phyloP scores from a whole-genome alignment of 2,113 vertebrate species.

The Chelonoidis abingdonii region DNA sequence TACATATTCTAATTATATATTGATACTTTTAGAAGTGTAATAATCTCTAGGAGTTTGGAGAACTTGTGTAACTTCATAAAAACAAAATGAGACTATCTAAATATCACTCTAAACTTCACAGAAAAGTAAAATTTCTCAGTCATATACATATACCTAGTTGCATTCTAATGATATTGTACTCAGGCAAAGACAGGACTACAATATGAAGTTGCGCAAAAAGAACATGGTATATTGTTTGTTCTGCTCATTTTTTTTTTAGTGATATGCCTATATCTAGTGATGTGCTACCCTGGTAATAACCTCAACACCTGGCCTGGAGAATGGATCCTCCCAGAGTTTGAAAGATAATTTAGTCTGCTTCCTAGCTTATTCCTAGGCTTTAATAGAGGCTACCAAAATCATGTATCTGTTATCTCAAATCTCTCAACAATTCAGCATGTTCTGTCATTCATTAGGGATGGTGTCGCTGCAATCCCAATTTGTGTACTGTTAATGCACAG shows the following conservation, averaged over 20 bases:
- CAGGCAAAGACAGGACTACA: background rate
- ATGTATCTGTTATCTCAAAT: background rate
- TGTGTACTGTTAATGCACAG: background rate
- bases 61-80: background rate
- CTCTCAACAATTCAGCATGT: background rate
- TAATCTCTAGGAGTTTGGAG: background rate
- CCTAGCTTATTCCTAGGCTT: background rate
- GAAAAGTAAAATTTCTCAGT: background rate
- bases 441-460: accelerated
- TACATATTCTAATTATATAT: background rate
- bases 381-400: background rate
- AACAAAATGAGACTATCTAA: background rate
- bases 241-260: background rate
- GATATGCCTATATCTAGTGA: background rate
- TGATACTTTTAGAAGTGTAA: background rate
- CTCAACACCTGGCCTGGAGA: background rate
- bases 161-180: background rate
- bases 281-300: background rate
- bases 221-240: accelerated
- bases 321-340: background rate
- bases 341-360: background rate
- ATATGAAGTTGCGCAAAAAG: background rate
- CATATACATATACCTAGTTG: background rate
- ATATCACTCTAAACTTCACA: background rate
- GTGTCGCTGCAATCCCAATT: background rate